phyloP scores from a whole-genome alignment of 2,888 invertebrate species.

The Andrena bucephala region DNA sequence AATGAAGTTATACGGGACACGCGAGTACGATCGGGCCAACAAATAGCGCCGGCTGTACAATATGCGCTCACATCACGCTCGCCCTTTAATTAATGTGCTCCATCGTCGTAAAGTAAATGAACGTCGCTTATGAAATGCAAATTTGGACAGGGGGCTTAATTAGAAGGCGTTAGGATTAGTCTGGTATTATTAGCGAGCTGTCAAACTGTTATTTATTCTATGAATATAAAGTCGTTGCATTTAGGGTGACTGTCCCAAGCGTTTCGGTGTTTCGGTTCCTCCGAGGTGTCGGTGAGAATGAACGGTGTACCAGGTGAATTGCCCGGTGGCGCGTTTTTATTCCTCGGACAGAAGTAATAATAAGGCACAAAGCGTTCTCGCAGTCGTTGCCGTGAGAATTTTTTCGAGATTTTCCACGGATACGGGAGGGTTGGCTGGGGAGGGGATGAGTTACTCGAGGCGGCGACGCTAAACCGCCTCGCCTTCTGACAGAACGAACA shows the following conservation, averaged over 20 bases:
- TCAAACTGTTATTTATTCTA: neutral
- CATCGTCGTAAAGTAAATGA: constrained; percentile 28
- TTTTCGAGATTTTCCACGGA: constrained; percentile 33
- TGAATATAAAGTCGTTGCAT: neutral
- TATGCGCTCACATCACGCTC: constrained; percentile 17
- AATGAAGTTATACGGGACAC: constrained; percentile 52
- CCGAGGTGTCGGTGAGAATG: too few relatives aligned
- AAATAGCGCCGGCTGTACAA: constrained; percentile 20
- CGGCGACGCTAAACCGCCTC: constrained; percentile 9
- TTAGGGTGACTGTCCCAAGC: neutral
- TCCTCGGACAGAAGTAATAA: neutral
- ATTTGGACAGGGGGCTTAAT: constrained; percentile 27
- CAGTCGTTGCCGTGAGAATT: constrained; percentile 1
- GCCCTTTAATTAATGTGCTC: constrained; percentile 41
- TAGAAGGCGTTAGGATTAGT: constrained; percentile 19
- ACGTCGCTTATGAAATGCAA: constrained; percentile 42
- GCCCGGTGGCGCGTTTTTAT: neutral
- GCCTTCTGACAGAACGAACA: constrained; percentile 29
- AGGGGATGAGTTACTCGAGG: constrained; percentile 20
- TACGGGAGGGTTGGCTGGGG: too few relatives aligned
- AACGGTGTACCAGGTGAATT: too few relatives aligned
- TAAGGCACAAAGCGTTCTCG: constrained; percentile 1
- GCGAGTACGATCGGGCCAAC: constrained; percentile 29
- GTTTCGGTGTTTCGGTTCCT: too few relatives aligned
- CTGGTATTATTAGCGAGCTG: neutral